Percentiles rank a stretch among this genome's conserved stretches.
Conservation (phyloP, 2,888 invertebrate species). For the Harpagoxenus sublaevis region DNA sequence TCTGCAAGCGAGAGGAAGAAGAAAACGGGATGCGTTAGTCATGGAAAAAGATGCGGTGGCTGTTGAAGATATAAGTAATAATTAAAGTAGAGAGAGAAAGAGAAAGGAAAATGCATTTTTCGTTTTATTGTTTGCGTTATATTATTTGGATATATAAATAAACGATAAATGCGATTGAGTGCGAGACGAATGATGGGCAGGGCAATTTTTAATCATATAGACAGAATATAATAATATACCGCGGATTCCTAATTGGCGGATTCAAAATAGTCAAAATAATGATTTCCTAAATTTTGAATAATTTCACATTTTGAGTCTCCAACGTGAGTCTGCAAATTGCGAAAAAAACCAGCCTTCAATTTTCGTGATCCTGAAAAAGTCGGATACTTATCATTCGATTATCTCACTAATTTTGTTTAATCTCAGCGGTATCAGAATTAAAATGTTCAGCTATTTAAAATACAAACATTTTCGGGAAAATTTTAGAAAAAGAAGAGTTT, state of each 20-base stretch:
- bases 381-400: not conserved
- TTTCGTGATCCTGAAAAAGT: not conserved
- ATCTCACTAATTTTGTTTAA: not conserved
- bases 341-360: not conserved
- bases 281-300: not conserved
- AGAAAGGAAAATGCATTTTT: not conserved
- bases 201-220: not conserved
- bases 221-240: not conserved
- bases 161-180: not conserved
- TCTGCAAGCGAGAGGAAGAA: conserved; percentile 77
- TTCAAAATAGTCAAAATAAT: not conserved
- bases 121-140: not conserved
- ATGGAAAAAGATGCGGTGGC: conserved; percentile 22
- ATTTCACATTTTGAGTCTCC: not conserved
- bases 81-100: conserved; percentile 70
- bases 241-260: no score
- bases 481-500: not conserved
- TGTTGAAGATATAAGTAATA: conserved; percentile 77
- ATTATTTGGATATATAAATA: not conserved
- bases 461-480: not conserved
- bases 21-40: conserved; percentile 67
- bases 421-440: not conserved
- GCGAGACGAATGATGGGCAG: not conserved
- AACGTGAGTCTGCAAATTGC: not conserved
- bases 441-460: not conserved